Evolutionary conservation across 2,888 invertebrate genomes (phyloP), one percentile per base, ranked within the genome.

Genomic region (Syrista parreyssii): DNA sequence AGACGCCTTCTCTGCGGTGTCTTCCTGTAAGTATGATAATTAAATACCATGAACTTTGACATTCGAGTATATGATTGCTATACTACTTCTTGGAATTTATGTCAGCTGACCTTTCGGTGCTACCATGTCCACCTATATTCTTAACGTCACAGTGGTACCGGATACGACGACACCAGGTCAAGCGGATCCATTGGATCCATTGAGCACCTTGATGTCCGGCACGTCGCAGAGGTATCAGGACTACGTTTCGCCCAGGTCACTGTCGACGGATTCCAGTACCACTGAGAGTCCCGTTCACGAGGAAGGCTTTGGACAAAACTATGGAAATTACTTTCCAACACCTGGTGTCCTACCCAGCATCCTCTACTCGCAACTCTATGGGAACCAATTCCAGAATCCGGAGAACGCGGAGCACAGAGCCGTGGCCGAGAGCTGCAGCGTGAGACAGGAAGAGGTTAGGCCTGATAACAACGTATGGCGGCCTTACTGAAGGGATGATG

Each of bases 271-370:
- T 88, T 96, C 96, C 68, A 96, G 96, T 68, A 95, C 96, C 81
- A 96, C 96, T 4, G 96, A 96, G 88, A 96, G 96, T 68, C 96
- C 96, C 1, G 96, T 96, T 30, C 96, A 96, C 92, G 96, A 96
- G 88, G 96, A 96, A 87, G 84, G 88, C 82, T 89, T 91, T 80
- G 91, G 91, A 1, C 94, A 94, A 88, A 94, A 93, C 84, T 92
- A 94, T 36, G 95, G 95, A 89, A 95, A 95, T 87, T 94, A 94
- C 11, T 93, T 95, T 33, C 92, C 94, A 82, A 93, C 94, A 91
- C 91, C 93, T 15, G 94, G 95, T 0, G 97, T 97, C 6, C 92
- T 97, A 68, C 97, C 97, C 2, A 97, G 97, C 86, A 92, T 97
- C 82, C 92, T 97, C 4, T 97, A 97, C 91, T 97, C 97, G 11